Conservation (phyloP, 2,888 invertebrate genomes). For the Zygogramma bicolorata region DNA sequence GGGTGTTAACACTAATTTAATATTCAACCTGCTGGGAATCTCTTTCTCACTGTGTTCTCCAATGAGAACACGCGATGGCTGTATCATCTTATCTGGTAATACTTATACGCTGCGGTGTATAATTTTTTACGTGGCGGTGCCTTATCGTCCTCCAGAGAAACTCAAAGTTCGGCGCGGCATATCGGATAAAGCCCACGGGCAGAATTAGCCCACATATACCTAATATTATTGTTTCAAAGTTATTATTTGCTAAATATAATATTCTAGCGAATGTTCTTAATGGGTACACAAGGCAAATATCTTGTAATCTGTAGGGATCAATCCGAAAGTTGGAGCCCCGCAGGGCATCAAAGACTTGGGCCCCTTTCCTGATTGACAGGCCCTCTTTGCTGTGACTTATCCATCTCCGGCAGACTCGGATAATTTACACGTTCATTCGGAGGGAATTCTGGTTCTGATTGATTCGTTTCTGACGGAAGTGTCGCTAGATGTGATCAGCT, state of each 20-base stretch:
- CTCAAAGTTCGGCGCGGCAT: slow-evolving; percentile 31
- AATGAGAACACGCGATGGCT: not conserved
- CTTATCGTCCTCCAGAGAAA: slow-evolving; percentile 24
- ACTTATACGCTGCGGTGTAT: slow-evolving; percentile 1
- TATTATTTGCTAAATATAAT: slow-evolving; percentile 49
- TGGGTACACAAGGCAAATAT: slow-evolving; percentile 55
- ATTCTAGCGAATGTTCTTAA: slow-evolving; percentile 48
- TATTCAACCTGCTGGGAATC: too few relatives aligned
- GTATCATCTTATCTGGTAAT: not conserved
- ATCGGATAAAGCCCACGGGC: slow-evolving; percentile 32
- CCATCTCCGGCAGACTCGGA: slow-evolving; percentile 41
- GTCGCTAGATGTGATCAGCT: not conserved
- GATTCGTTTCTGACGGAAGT: slow-evolving; percentile 14
- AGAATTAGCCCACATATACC: slow-evolving; percentile 43
- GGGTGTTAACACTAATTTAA: too few relatives aligned
- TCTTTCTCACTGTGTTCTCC: too few relatives aligned
- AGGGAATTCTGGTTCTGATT: slow-evolving; percentile 28
- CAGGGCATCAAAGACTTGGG: slow-evolving; percentile 52
- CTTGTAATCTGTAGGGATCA: slow-evolving; percentile 62
- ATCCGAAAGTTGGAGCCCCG: slow-evolving; percentile 58
- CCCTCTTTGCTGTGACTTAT: slow-evolving; percentile 37
- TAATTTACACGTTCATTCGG: slow-evolving; percentile 39
- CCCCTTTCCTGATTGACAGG: slow-evolving; percentile 46
- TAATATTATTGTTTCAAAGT: slow-evolving; percentile 48
- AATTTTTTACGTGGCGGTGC: slow-evolving; percentile 23